Percentiles rank a stretch among this genome's conserved stretches.
phyloP scores from a whole-genome alignment of 2,888 invertebrate species.

The Andrena haemorrhoa region DNA sequence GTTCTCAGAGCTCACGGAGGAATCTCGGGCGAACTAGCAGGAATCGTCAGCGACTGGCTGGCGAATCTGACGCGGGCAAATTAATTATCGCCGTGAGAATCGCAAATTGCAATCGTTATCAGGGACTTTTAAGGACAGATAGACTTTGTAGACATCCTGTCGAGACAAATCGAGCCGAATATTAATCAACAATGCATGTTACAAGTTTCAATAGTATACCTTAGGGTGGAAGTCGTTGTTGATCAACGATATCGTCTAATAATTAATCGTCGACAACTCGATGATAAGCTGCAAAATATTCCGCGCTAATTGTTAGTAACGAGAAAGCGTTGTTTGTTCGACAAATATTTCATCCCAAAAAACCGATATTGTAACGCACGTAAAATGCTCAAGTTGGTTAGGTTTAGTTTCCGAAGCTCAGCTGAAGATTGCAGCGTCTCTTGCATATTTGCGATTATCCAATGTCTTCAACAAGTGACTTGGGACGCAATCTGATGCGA shows the following conservation, averaged over 20 bases:
- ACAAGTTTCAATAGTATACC: slow-evolving; percentile 15
- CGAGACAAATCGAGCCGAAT: slow-evolving; percentile 43
- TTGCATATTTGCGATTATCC: no score
- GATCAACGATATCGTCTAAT: slow-evolving; percentile 78
- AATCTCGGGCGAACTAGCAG: slow-evolving; percentile 24
- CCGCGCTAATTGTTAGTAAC: slow-evolving; percentile 1
- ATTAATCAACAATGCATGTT: slow-evolving; percentile 13
- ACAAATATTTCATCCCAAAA: no score
- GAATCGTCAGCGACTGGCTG: slow-evolving; percentile 12
- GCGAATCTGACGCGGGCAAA: slow-evolving; percentile 25
- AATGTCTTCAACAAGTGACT: no score
- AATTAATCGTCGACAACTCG: slow-evolving; percentile 79
- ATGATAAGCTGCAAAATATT: slow-evolving; percentile 53
- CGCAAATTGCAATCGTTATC: slow-evolving; percentile 41
- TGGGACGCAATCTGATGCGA: no score
- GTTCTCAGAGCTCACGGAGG: slow-evolving; percentile 6
- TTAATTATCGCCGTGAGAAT: slow-evolving; percentile 45
- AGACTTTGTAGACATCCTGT: slow-evolving; percentile 36
- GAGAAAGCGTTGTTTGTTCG: no score
- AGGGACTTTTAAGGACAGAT: neutral
- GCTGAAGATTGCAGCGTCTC: no score
- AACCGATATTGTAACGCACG: no score
- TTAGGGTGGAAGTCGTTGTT: slow-evolving; percentile 74
- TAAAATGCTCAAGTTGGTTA: no score
- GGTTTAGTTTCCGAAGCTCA: no score